Evolutionary conservation across 2,888 invertebrate species (phyloP).

Genomic region (Dioctria rufipes): DNA sequence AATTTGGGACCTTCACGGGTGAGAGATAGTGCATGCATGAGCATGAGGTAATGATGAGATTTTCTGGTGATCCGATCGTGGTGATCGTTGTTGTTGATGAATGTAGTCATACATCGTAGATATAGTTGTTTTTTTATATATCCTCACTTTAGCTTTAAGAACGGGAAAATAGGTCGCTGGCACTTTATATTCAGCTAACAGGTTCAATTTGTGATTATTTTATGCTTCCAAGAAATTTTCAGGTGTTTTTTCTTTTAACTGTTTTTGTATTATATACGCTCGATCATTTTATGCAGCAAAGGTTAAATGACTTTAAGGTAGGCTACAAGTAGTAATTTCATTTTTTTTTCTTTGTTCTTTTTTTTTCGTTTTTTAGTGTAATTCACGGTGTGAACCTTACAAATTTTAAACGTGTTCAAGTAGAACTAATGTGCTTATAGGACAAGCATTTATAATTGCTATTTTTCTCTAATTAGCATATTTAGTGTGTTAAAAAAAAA

Average conservation of each 20-base stretch:
- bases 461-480: slow-evolving; percentile 36
- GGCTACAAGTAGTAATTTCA: slow-evolving; percentile 24
- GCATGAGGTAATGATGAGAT: slow-evolving; percentile 47
- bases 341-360: not conserved
- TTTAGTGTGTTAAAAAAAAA: not conserved
- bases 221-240: slow-evolving; percentile 41
- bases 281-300: slow-evolving; percentile 33
- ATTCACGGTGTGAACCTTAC: slow-evolving; percentile 3
- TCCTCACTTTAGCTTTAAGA: not conserved
- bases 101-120: too few relatives aligned
- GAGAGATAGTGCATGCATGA: slow-evolving; percentile 48
- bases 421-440: slow-evolving; percentile 14
- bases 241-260: not conserved
- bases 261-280: not conserved
- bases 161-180: slow-evolving; percentile 42
- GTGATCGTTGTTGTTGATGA: not conserved
- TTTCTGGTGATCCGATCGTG: slow-evolving; percentile 1
- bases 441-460: slow-evolving; percentile 28
- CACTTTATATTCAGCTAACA: slow-evolving; percentile 48
- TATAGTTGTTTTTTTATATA: not conserved
- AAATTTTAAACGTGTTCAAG: slow-evolving; percentile 31
- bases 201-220: slow-evolving; percentile 50
- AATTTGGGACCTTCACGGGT: slow-evolving; percentile 54
- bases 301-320: slow-evolving; percentile 45
- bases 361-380: not conserved